phyloP scores from a whole-genome alignment of 2,888 invertebrate genomes.

The Chloroclystis v-ata region DNA sequence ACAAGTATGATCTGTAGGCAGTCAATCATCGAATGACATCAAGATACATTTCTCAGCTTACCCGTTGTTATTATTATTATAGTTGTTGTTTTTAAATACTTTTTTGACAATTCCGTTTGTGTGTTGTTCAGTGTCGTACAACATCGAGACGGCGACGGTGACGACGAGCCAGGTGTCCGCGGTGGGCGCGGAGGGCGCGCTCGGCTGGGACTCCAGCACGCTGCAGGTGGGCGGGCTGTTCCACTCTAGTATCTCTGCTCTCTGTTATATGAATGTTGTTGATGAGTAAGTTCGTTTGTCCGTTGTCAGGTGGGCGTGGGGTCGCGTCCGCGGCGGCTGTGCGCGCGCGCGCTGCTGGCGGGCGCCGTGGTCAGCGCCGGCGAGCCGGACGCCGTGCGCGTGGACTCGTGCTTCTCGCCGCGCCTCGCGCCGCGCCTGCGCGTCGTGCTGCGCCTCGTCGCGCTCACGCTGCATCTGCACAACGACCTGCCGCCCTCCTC shows the following conservation, averaged over 20 bases:
- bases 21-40: no score
- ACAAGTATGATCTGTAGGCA: no score
- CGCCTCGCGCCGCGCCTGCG: conserved; percentile 43
- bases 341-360: conserved; percentile 36
- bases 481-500: conserved; percentile 44
- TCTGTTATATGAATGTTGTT: neutral
- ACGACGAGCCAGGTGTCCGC: conserved; percentile 47
- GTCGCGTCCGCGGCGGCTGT: conserved; percentile 44
- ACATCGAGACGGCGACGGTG: conserved; percentile 49
- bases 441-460: conserved; percentile 34
- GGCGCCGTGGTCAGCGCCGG: conserved; percentile 46
- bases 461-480: conserved; percentile 43
- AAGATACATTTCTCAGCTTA: no score
- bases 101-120: neutral
- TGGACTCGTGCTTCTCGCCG: conserved; percentile 66
- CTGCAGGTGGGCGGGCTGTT: conserved; percentile 37
- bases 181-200: conserved; percentile 40
- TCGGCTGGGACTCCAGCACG: conserved; percentile 43
- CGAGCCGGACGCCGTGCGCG: conserved; percentile 57
- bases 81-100: no score
- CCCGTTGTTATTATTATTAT: no score
- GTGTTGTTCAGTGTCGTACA: conserved; percentile 8
- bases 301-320: conserved; percentile 32
- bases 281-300: neutral
- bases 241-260: no score